A percentile compares a stretch with the other conserved stretches of the same genome.
phyloP scores from a whole-genome alignment of 2,797 vertebrate genomes.

The Anableps anableps region DNA sequence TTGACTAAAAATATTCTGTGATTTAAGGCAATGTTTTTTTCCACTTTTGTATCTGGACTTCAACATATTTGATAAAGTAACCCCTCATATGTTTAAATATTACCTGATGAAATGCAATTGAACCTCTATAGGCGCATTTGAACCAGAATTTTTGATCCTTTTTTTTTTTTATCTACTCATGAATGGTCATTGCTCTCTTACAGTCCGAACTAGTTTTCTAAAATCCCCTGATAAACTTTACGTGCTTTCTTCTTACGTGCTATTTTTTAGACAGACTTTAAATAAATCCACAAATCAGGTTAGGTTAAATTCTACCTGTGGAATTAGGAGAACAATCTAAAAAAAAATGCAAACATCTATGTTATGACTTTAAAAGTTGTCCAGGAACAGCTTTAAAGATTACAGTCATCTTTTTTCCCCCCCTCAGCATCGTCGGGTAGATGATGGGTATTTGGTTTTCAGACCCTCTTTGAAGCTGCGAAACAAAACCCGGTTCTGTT shows the following conservation, averaged over 20 bases:
- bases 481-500: conserved; percentile 87
- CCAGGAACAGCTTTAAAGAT: conserved; percentile 4
- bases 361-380: conserved; percentile 6
- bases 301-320: conserved; percentile 17
- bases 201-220: conserved; percentile 14
- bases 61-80: conserved; percentile 10
- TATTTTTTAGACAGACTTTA: conserved; percentile 25
- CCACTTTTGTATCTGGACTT: neutral
- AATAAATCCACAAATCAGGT: conserved; percentile 21
- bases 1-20: neutral
- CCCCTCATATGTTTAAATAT: neutral
- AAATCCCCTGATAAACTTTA: conserved; percentile 24
- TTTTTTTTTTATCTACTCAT: neutral
- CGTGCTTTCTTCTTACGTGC: too few species aligned
- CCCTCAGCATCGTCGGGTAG: conserved; percentile 85
- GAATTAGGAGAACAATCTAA: neutral
- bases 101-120: neutral
- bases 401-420: neutral
- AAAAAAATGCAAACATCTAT: neutral
- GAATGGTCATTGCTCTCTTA: conserved; percentile 23
- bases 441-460: conserved; percentile 88
- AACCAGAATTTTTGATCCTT: neutral
- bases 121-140: neutral
- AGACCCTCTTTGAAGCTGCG: conserved; percentile 92
- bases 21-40: neutral